Base-by-base conservation (phyloP, 2,797 vertebrate species). In the Sandelia bainsii region DNA sequence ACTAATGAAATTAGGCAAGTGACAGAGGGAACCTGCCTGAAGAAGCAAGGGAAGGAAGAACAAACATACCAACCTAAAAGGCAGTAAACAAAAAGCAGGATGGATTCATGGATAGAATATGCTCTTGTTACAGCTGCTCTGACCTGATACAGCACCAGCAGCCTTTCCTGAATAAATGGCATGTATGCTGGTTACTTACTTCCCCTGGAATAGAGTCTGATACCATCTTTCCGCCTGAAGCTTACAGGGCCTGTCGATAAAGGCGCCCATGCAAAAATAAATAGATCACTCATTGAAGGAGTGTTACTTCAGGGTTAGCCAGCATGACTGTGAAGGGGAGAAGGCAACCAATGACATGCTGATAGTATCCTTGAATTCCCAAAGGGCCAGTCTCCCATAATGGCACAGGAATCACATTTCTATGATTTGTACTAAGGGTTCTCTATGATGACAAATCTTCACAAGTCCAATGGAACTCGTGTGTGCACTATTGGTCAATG, bases 191-290 rank as follows among this genome's bases (percentile, higher is more conserved):
- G 79, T 83, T 85, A 69, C 79, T 83, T 62, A 59, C 79, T 79
- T 87, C 62, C 81, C 75, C 57, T 81, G 85, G 74, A 92, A 90
- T 54, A 80, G 62, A 84, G 68, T 54, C 77, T 70, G 89, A 91
- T 91, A 87, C 56, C 63, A 90, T 92, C 90, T 86, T 67, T 76
- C 52, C 80, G 82, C 80, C 83, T 42, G 69, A 87, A 87, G 85
- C 89, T 79, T 77, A 86, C 80, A 89, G 83, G 74, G 80, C 81
- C 53, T 54, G 82, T 90, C 83, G 66, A 92, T 92, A 89, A 91
- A 90, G 79, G 83, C 80, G 17, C 66, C 87, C 90, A 91, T 90
- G 90, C 88, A 92, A 92, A 90, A 90, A 92, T 92, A 92, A 92
- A 92, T 83, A 90, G 88, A 91, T 93, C 89, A 86, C 86, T 88